These are phyloP conservation scores for Melanerpes formicivorus DNA, from an alignment of 2,113 vertebrate species.

Conservation along the genomic window DNA sequence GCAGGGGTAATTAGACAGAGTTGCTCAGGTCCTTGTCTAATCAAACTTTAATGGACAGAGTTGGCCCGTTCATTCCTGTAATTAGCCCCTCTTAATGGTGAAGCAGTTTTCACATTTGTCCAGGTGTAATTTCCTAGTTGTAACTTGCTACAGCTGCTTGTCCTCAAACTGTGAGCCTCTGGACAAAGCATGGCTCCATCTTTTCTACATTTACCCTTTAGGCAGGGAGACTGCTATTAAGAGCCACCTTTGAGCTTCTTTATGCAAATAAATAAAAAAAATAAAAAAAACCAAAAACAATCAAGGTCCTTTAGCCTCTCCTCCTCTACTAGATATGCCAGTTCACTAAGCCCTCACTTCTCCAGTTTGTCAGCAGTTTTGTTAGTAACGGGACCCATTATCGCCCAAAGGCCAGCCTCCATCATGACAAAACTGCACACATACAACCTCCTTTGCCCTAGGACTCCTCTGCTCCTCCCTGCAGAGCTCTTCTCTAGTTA, in stretches of 20 bases:
- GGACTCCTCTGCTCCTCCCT: not conserved
- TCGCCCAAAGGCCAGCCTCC: not conserved
- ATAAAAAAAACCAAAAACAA: not conserved
- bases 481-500: not conserved
- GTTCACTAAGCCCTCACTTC: not conserved
- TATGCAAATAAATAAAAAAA: too few relatives aligned
- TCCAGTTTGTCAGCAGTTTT: not conserved
- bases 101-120: not conserved
- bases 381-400: not conserved
- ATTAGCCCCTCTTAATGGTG: not conserved
- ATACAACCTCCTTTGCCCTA: not conserved
- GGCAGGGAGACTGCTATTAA: not conserved
- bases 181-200: not conserved
- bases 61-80: not conserved
- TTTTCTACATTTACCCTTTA: not conserved
- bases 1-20: not conserved
- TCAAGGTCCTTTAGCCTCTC: not conserved
- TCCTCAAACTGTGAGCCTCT: not conserved
- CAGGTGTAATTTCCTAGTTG: not conserved
- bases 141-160: not conserved
- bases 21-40: not conserved
- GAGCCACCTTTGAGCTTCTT: not conserved
- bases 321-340: not conserved
- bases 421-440: too few relatives aligned
- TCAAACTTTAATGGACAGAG: not conserved